These are phyloP conservation scores for Blastobasis lacticolella DNA, from an alignment of 2,888 invertebrate species.

Conservation along the genomic window DNA sequence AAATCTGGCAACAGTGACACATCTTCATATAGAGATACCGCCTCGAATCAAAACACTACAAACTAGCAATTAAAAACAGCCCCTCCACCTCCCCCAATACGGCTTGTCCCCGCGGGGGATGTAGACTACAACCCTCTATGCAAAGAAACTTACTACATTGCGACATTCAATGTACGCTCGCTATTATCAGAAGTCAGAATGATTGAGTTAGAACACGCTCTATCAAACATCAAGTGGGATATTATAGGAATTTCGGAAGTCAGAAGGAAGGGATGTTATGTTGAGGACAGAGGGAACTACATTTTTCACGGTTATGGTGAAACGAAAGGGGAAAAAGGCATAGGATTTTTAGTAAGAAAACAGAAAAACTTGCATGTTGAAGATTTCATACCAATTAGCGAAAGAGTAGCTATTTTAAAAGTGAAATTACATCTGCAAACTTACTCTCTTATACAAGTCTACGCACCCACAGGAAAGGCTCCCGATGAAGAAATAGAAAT, in stretches of 20 bases:
- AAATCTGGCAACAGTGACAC: no score
- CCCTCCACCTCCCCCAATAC: no score
- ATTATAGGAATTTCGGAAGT: not conserved
- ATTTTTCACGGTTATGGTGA: constrained; percentile 12
- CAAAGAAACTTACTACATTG: no score
- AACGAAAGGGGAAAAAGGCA: constrained; percentile 9
- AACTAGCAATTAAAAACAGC: no score
- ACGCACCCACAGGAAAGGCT: constrained; percentile 16
- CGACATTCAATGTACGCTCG: no score
- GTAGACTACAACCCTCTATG: no score
- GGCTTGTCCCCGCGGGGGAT: no score
- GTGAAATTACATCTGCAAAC: not conserved
- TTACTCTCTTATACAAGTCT: constrained; percentile 14
- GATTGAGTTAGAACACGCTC: no score
- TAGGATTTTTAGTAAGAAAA: constrained; percentile 12
- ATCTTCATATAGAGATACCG: no score
- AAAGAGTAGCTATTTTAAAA: constrained; percentile 10
- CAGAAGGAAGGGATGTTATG: constrained; percentile 7
- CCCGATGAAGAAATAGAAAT: constrained; percentile 7
- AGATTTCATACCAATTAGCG: constrained; percentile 6
- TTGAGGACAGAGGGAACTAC: constrained; percentile 11
- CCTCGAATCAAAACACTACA: no score
- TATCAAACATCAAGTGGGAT: no score
- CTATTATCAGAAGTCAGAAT: no score
- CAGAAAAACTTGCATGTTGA: constrained; percentile 3